Evolutionary conservation across 2,888 invertebrate species (phyloP), one percentile per base, ranked within the genome.

Genomic region (Acanthopleura granulata): DNA sequence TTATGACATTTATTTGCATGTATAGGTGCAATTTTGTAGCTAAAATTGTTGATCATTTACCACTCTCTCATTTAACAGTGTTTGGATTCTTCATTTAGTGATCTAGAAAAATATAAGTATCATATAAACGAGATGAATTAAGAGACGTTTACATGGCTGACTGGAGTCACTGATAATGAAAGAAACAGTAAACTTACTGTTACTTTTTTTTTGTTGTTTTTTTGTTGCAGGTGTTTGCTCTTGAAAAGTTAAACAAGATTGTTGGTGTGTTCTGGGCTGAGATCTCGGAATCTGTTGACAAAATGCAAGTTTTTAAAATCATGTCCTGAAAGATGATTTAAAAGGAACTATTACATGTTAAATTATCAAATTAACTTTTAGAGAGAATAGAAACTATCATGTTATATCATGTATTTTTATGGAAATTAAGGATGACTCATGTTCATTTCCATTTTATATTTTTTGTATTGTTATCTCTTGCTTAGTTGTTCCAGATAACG

Each of bases 201-300:
- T 3, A 9, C 9, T 3, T 79, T 30, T 40, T 69, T 27, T n/a
- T 62, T 66, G 1, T 75, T 82, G 25, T 30, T 40, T 69, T 27
- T n/a, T 62, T 66, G 1, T 75, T 82, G 25, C 78, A 89, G 88
- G 94, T 96, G 40, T 98, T 97, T 90, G 98, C 98, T 22, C 91
- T 99, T 85, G 95, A 95, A 88, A 97, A 97, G 89, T 92, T 99
- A 85, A 95, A 98, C 91, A 93, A 94, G 88, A 96, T 99, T 86
- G 98, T 98, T 0, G 97, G 98, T 91, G 96, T 97, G 90, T 99
- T 99, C 92, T 99, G 98, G 98, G 97, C 98, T 14, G 98, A 99
- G 92, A 98, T 99, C 85, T 97, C 98, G 0, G 98, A 99, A 91
- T 96, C 97, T 18, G 97, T 99, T 84, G 96, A 96, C 87, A 98